Base-by-base conservation (phyloP, 2,888 invertebrate genomes). In the Pteria penguin region DNA sequence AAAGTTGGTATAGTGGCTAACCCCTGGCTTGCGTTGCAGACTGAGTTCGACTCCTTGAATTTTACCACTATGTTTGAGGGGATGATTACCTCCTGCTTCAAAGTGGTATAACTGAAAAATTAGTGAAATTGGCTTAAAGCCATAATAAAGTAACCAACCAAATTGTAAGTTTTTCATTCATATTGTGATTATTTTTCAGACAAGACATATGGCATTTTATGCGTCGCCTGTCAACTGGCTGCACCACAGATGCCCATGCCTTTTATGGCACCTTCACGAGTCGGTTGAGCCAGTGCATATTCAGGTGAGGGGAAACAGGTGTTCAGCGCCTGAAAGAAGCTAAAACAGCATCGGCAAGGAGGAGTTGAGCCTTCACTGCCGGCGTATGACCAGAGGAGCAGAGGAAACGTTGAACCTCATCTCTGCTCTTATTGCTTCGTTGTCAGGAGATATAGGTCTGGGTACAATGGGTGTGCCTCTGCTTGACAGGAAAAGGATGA, bases 121-220 rank as follows among this genome's bases (percentile, higher is more conserved):
- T n/a, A n/a, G n/a, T n/a, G n/a, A n/a, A n/a, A n/a, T n/a, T n/a
- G n/a, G n/a, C n/a, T n/a, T n/a, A n/a, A n/a, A n/a, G n/a, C n/a
- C n/a, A n/a, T n/a, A n/a, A n/a, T n/a, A n/a, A n/a, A n/a, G n/a
- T n/a, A n/a, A n/a, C n/a, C n/a, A n/a, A n/a, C n/a, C n/a, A n/a
- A n/a, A n/a, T n/a, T n/a, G n/a, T n/a, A n/a, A n/a, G n/a, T n/a
- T n/a, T n/a, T n/a, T n/a, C n/a, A n/a, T n/a, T n/a, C n/a, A n/a
- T n/a, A n/a, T n/a, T n/a, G n/a, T n/a, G n/a, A n/a, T n/a, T n/a
- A n/a, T n/a, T n/a, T n/a, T n/a, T 76, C 4, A 57, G 77, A 14
- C 75, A 78, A 26, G 81, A 79, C 65, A 76, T 81, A 8, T 77
- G 75, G 70, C 80, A 82, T 54, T 79, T 78, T 54, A 81, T 81